Percentiles rank a stretch among this genome's conserved stretches.
These are phyloP conservation scores for Neosilurus hyrtlii DNA, from an alignment of 2,797 vertebrate genomes.

Conservation along the genomic window DNA sequence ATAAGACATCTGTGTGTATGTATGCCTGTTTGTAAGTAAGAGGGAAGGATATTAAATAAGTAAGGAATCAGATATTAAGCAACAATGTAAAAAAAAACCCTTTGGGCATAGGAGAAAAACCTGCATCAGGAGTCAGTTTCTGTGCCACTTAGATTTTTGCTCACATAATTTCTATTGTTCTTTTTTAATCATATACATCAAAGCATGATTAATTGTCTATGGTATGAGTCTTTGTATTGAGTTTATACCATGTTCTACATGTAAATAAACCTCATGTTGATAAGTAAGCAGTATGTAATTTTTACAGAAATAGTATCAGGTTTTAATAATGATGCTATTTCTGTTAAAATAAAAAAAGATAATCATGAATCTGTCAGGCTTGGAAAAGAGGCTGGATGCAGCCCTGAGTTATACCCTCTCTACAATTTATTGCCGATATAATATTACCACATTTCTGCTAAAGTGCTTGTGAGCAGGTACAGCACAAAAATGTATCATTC, in stretches of 20 bases:
- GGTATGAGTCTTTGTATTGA: background rate
- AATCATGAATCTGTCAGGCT: constrained; percentile 16
- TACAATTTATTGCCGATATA: constrained; percentile 71
- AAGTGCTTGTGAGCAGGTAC: constrained; percentile 73
- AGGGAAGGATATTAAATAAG: background rate
- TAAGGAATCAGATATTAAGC: constrained; percentile 23
- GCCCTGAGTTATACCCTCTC: constrained; percentile 31
- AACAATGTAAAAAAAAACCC: constrained; percentile 21
- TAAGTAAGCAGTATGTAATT: background rate
- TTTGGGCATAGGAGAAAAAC: background rate
- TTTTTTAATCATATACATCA: constrained; percentile 41
- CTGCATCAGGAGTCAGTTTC: constrained; percentile 36
- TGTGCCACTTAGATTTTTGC: constrained; percentile 6
- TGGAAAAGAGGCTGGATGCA: constrained; percentile 19
- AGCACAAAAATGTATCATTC: constrained; percentile 62
- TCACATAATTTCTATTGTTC: constrained; percentile 40
- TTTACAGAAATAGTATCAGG: background rate
- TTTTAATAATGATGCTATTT: constrained; percentile 6
- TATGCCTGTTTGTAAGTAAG: constrained; percentile 28
- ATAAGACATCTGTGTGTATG: constrained; percentile 64
- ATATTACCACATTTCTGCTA: constrained; percentile 68
- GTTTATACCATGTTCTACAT: background rate
- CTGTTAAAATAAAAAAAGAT: background rate
- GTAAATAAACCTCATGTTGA: background rate
- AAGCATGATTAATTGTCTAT: constrained; percentile 40